A percentile compares a stretch with the other conserved stretches of the same genome.
Conservation (phyloP, 2,797 vertebrate genomes). For the Acipenser ruthenus region DNA sequence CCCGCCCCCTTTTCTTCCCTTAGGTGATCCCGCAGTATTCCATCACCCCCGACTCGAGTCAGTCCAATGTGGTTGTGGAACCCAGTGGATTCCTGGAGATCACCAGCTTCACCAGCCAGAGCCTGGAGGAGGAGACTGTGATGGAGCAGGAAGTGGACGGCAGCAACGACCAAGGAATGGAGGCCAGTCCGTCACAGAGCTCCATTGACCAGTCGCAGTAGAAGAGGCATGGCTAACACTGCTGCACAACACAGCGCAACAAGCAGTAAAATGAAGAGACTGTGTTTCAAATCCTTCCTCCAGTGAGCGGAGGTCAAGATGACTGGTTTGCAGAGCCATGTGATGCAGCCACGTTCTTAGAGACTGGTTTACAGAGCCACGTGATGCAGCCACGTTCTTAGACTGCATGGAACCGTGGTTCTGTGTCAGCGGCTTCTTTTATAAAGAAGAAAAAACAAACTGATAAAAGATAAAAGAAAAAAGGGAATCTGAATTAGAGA, state of each 20-base stretch:
- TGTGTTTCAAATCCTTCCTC: slow-evolving; percentile 2
- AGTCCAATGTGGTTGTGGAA: slow-evolving; percentile 94
- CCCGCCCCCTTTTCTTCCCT: slow-evolving; percentile 21
- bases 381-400: background rate
- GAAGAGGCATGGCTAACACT: slow-evolving; percentile 1
- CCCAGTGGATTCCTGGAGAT: slow-evolving; percentile 96
- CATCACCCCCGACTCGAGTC: slow-evolving; percentile 91
- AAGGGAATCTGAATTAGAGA: slow-evolving; percentile 16
- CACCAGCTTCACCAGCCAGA: slow-evolving; percentile 95
- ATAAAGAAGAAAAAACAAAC: no score
- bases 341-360: slow-evolving; percentile 1
- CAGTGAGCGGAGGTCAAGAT: no score
- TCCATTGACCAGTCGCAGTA: slow-evolving; percentile 62
- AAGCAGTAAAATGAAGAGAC: background rate
- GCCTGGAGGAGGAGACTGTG: slow-evolving; percentile 84
- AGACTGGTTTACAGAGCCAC: background rate
- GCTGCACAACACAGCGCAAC: background rate
- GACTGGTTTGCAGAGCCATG: background rate
- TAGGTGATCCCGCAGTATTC: slow-evolving; percentile 94
- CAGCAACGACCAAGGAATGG: slow-evolving; percentile 49
- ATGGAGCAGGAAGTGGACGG: slow-evolving; percentile 93
- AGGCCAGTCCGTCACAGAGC: slow-evolving; percentile 57
- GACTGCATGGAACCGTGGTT: background rate
- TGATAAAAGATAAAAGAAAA: background rate
- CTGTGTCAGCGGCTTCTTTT: no score